A percentile compares a stretch with the other conserved stretches of the same genome.
These are phyloP conservation scores for Gymnocheta viridis DNA, from an alignment of 2,888 invertebrate species.

Conservation along the genomic window DNA sequence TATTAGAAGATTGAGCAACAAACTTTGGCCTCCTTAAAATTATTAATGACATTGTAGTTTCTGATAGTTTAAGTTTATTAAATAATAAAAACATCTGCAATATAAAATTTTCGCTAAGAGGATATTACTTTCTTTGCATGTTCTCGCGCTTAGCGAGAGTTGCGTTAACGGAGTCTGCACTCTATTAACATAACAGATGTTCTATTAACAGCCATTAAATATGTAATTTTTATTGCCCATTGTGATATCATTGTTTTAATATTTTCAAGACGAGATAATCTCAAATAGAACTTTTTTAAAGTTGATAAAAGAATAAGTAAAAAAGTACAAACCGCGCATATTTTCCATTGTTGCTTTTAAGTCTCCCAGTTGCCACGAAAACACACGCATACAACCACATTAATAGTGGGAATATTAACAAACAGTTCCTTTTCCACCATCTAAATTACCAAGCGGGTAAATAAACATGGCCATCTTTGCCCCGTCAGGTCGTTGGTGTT, in stretches of 20 bases:
- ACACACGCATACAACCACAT: neutral
- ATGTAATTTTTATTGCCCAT: neutral
- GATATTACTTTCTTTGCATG: neutral
- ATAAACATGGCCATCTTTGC: constrained; percentile 42
- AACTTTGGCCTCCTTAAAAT: too few species aligned
- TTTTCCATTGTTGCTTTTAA: neutral
- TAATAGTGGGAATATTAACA: neutral
- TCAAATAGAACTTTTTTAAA: neutral
- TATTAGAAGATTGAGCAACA: too few species aligned
- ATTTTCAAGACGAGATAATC: neutral
- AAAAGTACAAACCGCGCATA: neutral
- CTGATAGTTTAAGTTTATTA: neutral
- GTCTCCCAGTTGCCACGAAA: neutral
- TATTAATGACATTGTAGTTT: too few species aligned
- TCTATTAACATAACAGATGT: neutral
- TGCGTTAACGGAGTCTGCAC: too few species aligned
- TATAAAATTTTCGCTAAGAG: neutral
- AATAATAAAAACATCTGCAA: neutral
- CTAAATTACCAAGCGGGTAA: neutral
- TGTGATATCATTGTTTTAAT: neutral
- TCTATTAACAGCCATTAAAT: neutral
- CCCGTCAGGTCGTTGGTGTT: constrained; percentile 51
- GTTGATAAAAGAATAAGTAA: neutral
- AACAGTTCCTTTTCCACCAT: constrained; percentile 3
- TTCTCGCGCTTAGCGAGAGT: too few species aligned